Evolutionary conservation across 2,797 vertebrate species (phyloP), one percentile per base, ranked within the genome.

Genomic region (Danionella dracula): DNA sequence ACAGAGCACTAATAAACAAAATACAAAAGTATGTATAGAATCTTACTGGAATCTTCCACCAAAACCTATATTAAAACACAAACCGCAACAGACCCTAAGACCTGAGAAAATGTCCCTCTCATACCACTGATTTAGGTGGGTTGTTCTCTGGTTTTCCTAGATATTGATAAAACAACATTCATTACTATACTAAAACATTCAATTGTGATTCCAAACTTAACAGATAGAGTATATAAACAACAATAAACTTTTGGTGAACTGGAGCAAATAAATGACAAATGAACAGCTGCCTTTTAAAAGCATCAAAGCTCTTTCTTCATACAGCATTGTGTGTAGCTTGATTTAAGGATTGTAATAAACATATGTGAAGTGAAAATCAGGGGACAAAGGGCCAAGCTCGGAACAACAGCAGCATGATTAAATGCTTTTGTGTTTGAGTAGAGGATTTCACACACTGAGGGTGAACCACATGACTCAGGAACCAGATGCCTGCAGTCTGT

Each of bases 301-400:
- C 3, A 53, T 62, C 59, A 29, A 62, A 49, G 45, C 17, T 53
- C 32, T 38, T 20, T 4, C 23, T 50, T 10, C 13, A 17, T 35
- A 17, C 50, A 54, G 68, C 56, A 66, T 56, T 62, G 53, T 73
- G 59, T 56, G 58, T 55, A 67, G 37, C 44, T 46, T 75, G 75
- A 82, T 80, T 81, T 77, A 81, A 62, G 69, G 51, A 66, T 63
- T 77, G 71, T 76, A 57, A 75, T 53, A 76, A 64, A 79, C 51
- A 50, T 23, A 50, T 74, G 65, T 68, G 55, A 62, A 56, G 23
- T 54, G 60, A 57, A 53, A 72, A 70, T 72, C 66, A 76, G 54
- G 59, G 59, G 45, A 49, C 46, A 60, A 59, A 49, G 21, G 27
- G 35, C 53, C 9, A 16, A 56, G 53, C 54, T 65, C 34, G 46